phyloP scores from a whole-genome alignment of 2,888 invertebrate species.

The Galerucella nymphaeae region DNA sequence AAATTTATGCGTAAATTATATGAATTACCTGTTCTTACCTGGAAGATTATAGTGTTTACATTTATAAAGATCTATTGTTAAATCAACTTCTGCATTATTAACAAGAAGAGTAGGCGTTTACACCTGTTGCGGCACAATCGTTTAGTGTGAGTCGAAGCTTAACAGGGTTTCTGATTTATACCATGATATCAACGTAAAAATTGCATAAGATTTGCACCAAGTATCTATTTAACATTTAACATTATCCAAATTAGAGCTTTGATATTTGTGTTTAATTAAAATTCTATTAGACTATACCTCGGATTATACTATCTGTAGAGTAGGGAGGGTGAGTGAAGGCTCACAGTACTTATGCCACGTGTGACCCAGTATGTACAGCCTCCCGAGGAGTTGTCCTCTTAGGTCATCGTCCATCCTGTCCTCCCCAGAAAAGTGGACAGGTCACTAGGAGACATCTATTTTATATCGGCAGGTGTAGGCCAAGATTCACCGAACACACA shows the following conservation, averaged over 20 bases:
- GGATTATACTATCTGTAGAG: no score
- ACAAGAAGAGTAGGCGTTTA: constrained; percentile 21
- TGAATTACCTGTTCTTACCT: neutral
- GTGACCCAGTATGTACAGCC: no score
- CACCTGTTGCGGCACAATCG: constrained; percentile 15
- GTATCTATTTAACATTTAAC: neutral
- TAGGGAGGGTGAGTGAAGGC: no score
- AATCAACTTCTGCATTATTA: constrained; percentile 4
- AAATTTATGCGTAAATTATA: neutral
- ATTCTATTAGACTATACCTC: neutral
- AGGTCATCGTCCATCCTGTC: no score
- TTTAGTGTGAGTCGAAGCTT: neutral
- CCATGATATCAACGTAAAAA: neutral
- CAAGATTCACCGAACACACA: no score
- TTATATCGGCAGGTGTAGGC: no score
- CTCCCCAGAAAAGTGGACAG: no score
- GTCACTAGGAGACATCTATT: no score
- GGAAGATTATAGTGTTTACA: neutral
- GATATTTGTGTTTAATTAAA: neutral
- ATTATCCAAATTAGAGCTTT: neutral
- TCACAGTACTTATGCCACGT: no score
- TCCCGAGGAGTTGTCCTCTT: no score
- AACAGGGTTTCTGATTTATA: constrained; percentile 1
- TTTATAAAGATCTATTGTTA: constrained; percentile 21
- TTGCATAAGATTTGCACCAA: neutral